A percentile compares a stretch with the other conserved stretches of the same genome.
Evolutionary conservation across 2,888 invertebrate species (phyloP).

Genomic region (Torymus texanus): DNA sequence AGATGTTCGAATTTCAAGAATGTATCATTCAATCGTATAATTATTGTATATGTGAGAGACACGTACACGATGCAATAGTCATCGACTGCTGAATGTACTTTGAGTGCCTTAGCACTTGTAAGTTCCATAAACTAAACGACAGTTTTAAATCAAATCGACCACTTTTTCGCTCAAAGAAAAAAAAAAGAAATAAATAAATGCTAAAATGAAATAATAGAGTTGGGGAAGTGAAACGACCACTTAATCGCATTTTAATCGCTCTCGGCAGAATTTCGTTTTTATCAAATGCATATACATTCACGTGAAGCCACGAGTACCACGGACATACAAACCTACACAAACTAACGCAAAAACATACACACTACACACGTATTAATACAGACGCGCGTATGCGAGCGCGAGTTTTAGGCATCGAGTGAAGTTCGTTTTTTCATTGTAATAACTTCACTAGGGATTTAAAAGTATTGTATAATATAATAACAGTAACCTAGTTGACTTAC

Average conservation of each 20-base stretch:
- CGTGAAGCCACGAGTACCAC: neutral
- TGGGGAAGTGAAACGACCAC: slow-evolving; percentile 31
- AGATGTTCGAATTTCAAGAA: slow-evolving; percentile 50
- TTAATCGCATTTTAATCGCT: slow-evolving; percentile 30
- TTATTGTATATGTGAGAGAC: slow-evolving; percentile 45
- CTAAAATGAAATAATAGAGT: no score
- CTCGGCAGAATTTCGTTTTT: slow-evolving; percentile 18
- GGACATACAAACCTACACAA: neutral
- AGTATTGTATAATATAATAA: slow-evolving; percentile 40
- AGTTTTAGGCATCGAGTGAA: slow-evolving; percentile 30
- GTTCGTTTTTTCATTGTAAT: slow-evolving; percentile 12
- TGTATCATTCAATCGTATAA: slow-evolving; percentile 49
- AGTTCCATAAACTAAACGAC: slow-evolving; percentile 57
- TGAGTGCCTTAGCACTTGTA: slow-evolving; percentile 71
- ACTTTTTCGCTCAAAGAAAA: slow-evolving; percentile 41
- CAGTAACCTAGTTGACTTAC: slow-evolving; percentile 45
- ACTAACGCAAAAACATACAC: neutral
- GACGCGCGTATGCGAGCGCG: neutral
- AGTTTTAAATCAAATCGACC: slow-evolving; percentile 53
- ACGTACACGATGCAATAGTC: slow-evolving; percentile 54
- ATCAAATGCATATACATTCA: neutral
- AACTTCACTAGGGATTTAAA: slow-evolving; percentile 19
- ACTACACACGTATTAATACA: no score
- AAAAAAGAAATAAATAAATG: neutral
- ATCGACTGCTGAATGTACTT: slow-evolving; percentile 64